Percentiles rank a stretch among this genome's conserved stretches.
Evolutionary conservation across 2,797 vertebrate species (phyloP).

Genomic region (Poecilia picta): DNA sequence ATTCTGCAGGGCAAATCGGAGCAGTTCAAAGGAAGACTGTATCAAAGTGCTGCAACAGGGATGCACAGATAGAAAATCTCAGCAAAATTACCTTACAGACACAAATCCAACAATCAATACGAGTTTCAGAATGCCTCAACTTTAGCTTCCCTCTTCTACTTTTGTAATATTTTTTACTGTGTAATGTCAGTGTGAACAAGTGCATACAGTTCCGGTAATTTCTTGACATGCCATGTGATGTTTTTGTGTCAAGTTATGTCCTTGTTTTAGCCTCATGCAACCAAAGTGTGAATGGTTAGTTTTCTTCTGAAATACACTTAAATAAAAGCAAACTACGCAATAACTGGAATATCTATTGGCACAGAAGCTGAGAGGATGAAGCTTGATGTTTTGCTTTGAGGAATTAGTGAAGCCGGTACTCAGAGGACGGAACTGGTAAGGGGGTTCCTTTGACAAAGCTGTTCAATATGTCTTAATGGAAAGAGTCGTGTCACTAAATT

Average conservation of each 20-base stretch:
- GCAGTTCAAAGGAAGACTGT: background rate
- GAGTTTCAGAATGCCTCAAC: background rate
- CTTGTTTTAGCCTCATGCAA: background rate
- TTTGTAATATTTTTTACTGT: background rate
- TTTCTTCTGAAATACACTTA: background rate
- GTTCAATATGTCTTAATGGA: constrained; percentile 68
- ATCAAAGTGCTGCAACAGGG: background rate
- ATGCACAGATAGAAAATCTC: background rate
- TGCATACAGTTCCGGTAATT: background rate
- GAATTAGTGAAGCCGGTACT: constrained; percentile 28
- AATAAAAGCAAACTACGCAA: constrained; percentile 15
- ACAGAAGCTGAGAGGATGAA: constrained; percentile 37
- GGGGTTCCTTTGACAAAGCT: constrained; percentile 54
- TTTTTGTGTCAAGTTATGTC: background rate
- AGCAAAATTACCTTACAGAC: background rate
- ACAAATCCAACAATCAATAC: background rate
- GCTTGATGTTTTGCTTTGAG: constrained; percentile 32
- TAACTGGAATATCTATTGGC: constrained; percentile 10
- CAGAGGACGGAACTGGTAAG: constrained; percentile 12
- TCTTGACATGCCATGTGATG: background rate
- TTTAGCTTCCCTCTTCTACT: background rate
- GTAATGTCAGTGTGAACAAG: background rate
- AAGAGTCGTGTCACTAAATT: constrained; percentile 52
- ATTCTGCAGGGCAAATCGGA: background rate
- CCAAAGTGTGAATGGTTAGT: background rate